phyloP scores from a whole-genome alignment of 2,797 vertebrate species.

The Erithacus rubecula region DNA sequence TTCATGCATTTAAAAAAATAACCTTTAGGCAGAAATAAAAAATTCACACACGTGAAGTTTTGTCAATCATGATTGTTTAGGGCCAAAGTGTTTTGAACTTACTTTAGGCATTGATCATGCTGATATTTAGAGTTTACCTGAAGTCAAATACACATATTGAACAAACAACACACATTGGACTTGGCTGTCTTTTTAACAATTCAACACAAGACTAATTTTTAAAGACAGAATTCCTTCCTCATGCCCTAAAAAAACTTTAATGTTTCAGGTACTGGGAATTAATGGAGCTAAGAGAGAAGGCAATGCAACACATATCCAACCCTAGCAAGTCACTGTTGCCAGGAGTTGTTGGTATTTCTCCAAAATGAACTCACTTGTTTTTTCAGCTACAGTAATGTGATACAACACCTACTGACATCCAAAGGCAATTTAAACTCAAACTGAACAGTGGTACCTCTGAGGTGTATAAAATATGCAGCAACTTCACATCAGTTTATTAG shows the following conservation, averaged over 20 bases:
- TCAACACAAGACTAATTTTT: neutral
- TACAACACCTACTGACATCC: neutral
- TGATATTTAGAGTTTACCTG: neutral
- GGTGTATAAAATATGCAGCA: neutral
- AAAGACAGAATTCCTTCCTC: neutral
- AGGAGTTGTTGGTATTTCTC: neutral
- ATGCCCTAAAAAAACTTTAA: neutral
- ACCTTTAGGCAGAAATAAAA: neutral
- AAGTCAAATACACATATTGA: neutral
- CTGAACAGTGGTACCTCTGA: neutral
- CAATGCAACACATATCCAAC: neutral
- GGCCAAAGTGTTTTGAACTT: neutral
- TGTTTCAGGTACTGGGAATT: neutral
- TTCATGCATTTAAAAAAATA: neutral
- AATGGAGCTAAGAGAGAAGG: neutral
- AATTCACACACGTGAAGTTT: neutral
- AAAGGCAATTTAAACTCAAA: neutral
- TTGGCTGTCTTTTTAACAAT: neutral
- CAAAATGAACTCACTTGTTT: neutral
- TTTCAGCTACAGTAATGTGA: neutral
- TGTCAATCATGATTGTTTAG: neutral
- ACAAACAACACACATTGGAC: neutral
- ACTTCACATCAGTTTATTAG: neutral
- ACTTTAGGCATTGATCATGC: neutral
- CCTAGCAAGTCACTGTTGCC: neutral